A percentile compares a stretch with the other conserved stretches of the same genome.
These are phyloP conservation scores for rat (Rattus norvegicus) DNA, from an alignment of 2,113 vertebrate genomes.

Conservation along the genomic window GRCr8 NC_086037.1:61016501-61017000, in stretches of 20 bases:
- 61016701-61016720: slow-evolving; percentile 51
- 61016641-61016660: background rate
- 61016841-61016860: slow-evolving; percentile 69
- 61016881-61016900: slow-evolving; percentile 35
- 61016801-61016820: slow-evolving; percentile 43
- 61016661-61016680: slow-evolving; percentile 37
- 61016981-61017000: background rate
- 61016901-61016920: slow-evolving; percentile 49
- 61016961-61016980: slow-evolving; percentile 40
- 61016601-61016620: background rate
- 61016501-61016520: too few species aligned
- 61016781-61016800: slow-evolving; percentile 68
- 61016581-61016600: too few species aligned
- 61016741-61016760: slow-evolving; percentile 37
- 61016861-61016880: slow-evolving; percentile 60
- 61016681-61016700: background rate
- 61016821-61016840: slow-evolving; percentile 61
- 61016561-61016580: too few species aligned
- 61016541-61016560: too few species aligned
- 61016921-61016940: background rate
- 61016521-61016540: too few species aligned
- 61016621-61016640: background rate
- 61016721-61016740: slow-evolving; percentile 60
- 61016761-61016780: slow-evolving; percentile 46
- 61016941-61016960: slow-evolving; percentile 58